Conservation (phyloP, 2,113 vertebrate species). For the Dromaius novaehollandiae region DNA sequence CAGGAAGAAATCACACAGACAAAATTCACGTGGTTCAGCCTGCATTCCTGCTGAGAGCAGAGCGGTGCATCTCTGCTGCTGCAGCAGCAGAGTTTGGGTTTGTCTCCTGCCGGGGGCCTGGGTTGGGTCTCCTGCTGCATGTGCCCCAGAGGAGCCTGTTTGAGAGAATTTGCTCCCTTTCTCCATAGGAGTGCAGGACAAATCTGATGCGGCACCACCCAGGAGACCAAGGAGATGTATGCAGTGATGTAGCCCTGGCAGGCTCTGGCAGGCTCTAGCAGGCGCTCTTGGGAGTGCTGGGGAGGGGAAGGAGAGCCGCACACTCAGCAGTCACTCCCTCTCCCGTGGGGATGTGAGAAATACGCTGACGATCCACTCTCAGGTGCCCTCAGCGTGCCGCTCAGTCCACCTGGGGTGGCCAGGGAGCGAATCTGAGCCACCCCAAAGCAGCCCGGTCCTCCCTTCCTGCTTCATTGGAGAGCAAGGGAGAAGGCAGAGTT, state of each 20-base stretch:
- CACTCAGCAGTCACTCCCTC: neutral
- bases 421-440: neutral
- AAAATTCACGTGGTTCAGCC: neutral
- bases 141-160: neutral
- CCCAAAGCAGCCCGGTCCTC: rapidly evolving
- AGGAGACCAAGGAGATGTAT: neutral
- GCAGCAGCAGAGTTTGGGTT: neutral
- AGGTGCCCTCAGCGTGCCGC: neutral
- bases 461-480: neutral
- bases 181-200: neutral
- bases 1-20: neutral
- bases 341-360: neutral
- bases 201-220: rapidly evolving
- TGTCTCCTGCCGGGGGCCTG: neutral
- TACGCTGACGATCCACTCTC: neutral
- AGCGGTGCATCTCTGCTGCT: neutral
- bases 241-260: neutral
- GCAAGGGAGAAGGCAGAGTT: neutral
- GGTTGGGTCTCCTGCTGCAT: neutral
- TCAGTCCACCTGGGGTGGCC: neutral
- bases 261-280: neutral
- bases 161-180: neutral
- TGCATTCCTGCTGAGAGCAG: neutral
- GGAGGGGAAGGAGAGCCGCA: neutral
- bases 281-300: neutral